Conservation (phyloP, 1,140 invertebrate species). For the Temnothorax nylanderi region DNA sequence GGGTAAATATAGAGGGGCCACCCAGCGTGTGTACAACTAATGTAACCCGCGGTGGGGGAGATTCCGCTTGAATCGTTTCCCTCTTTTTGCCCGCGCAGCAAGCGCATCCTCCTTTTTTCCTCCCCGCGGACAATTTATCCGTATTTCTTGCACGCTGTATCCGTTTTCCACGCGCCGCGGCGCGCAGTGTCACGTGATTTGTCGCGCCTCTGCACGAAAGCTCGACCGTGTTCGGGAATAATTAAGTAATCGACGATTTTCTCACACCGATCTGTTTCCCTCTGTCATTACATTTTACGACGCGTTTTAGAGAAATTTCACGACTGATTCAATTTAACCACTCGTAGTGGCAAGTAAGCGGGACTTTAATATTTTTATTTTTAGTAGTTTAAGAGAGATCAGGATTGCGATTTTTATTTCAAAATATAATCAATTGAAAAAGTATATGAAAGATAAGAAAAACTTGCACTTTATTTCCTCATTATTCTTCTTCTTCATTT, state of each 20-base stretch:
- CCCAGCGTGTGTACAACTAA: conserved; percentile 80
- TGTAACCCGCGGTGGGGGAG: conserved; percentile 69
- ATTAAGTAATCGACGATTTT: conserved; percentile 11
- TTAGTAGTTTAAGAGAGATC: neutral
- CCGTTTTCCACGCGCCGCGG: conserved; percentile 44
- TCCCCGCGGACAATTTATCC: conserved; percentile 5
- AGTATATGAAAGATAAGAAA: neutral
- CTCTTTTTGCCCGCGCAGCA: conserved; percentile 54
- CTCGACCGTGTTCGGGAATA: neutral
- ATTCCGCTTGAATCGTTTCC: conserved; percentile 64
- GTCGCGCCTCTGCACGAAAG: conserved; percentile 13
- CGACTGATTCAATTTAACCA: neutral
- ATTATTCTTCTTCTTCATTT: neutral
- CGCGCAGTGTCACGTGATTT: neutral
- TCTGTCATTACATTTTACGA: neutral
- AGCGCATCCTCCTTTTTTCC: conserved; percentile 47
- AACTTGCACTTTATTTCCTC: neutral
- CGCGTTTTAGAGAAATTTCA: neutral
- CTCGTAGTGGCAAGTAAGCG: neutral
- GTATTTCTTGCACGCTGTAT: neutral
- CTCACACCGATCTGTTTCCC: neutral
- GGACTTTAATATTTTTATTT: neutral
- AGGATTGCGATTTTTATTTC: neutral
- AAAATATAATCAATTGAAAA: neutral
- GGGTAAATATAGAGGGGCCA: conserved; percentile 83